Evolutionary conservation across 2,113 vertebrate genomes (phyloP), one percentile per base, ranked within the genome.

Genomic region (Ciconia boyciana): DNA sequence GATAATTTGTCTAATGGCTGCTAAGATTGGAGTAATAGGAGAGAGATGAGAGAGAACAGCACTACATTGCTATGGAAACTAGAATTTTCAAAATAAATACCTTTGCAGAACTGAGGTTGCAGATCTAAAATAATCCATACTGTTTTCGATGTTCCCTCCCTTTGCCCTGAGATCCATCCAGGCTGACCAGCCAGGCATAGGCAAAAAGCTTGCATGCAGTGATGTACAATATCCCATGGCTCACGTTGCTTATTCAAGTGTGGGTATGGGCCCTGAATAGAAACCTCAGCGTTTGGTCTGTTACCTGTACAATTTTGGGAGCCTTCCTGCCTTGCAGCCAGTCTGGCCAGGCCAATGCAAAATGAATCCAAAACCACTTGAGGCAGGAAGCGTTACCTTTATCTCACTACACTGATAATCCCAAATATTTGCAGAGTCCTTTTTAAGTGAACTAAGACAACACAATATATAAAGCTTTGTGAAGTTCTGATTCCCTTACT

Each of bases 11-110:
- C 87, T 96, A 97, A 96, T 97, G 93, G 97, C 97, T 97, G 75
- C 96, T 62, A 71, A 91, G 95, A 60, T 1, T 78, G 89, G 94
- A 92, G 90, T 90, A 89, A 95, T 95, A 92, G 89, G 36, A 96
- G 82, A 77, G 91, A 75, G 77, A 96, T 71, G 79, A 74, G 64
- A 61, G 94, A 92, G 81, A 96, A 82, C 80, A 92, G 96, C 74
- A 96, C 94, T 95, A 84, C 94, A 97, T 97, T 88, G 24, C 98
- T 96, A 97, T 97, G 96, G 96, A 96, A 98, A 98, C 97, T 58
- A 64, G 93, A 94, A 91, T 95, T 95, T 97, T 97, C 90, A 96
- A 97, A 97, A 97, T 90, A 97, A 97, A 96, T 95, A 94, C 92
- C 97, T 96, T 93, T 94, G 82, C 81, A 89, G 95, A 94, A 81